These are phyloP conservation scores for Ornithoptera alexandrae DNA, from an alignment of 2,888 invertebrate species.

Conservation along the genomic window DNA sequence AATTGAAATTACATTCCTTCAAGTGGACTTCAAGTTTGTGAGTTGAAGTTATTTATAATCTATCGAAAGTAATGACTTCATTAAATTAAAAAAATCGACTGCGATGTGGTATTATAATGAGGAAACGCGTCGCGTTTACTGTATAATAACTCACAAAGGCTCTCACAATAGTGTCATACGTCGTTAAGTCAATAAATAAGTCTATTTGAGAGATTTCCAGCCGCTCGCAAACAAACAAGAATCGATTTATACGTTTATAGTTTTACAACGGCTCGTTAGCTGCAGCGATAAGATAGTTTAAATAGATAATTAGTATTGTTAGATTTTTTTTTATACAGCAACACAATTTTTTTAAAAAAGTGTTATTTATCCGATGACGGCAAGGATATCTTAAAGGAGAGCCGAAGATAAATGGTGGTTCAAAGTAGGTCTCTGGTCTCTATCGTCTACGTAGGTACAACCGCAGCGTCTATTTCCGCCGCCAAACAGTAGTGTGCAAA, in stretches of 20 bases:
- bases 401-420: slow-evolving; percentile 39
- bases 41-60: slow-evolving; percentile 8
- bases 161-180: slow-evolving; percentile 26
- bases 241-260: slow-evolving; percentile 63
- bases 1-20: too few species aligned
- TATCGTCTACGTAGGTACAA: too few species aligned
- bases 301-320: slow-evolving; percentile 77
- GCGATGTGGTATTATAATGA: slow-evolving; percentile 47
- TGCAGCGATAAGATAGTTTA: slow-evolving; percentile 63
- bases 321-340: slow-evolving; percentile 37
- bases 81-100: slow-evolving; percentile 34
- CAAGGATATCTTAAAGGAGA: slow-evolving; percentile 21
- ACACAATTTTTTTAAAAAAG: slow-evolving; percentile 22
- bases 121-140: slow-evolving; percentile 56
- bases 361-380: slow-evolving; percentile 34
- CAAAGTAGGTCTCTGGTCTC: too few species aligned
- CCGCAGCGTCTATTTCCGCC: too few species aligned
- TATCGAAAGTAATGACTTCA: slow-evolving; percentile 13
- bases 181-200: slow-evolving; percentile 56
- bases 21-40: too few species aligned
- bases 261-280: slow-evolving; percentile 73
- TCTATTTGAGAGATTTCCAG: slow-evolving; percentile 59
- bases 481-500: too few species aligned
- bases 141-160: slow-evolving; percentile 26
- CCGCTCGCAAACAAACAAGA: slow-evolving; percentile 63